Percentiles rank a stretch among this genome's conserved stretches.
These are phyloP conservation scores for Gymnosoma rotundatum DNA, from an alignment of 2,888 invertebrate genomes.

Conservation along the genomic window DNA sequence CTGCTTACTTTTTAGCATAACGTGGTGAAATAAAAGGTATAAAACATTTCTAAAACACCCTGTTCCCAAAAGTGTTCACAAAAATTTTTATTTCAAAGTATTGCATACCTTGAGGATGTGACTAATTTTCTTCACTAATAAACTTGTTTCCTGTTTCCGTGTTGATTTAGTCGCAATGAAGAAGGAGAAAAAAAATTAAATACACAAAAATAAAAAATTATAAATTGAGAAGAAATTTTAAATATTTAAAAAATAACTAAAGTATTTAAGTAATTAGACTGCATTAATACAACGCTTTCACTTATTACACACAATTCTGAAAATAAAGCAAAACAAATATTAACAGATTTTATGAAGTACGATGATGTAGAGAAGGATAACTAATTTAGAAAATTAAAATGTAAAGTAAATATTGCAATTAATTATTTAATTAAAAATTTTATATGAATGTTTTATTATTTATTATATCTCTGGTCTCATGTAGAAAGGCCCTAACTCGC, in stretches of 20 bases:
- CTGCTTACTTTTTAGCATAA: too few relatives aligned
- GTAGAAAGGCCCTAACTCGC: too few relatives aligned
- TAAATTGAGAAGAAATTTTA: background rate
- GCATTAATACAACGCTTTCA: constrained; percentile 60
- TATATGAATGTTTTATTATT: too few relatives aligned
- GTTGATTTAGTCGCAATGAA: constrained; percentile 20
- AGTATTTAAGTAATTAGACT: constrained; percentile 42
- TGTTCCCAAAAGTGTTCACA: constrained; percentile 35
- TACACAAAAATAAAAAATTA: constrained; percentile 14
- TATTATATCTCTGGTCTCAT: too few relatives aligned
- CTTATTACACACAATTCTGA: constrained; percentile 49
- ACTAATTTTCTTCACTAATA: background rate
- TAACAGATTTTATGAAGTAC: background rate
- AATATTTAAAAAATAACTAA: background rate
- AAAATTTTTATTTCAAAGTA: constrained; percentile 7
- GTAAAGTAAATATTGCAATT: too few relatives aligned
- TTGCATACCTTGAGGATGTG: constrained; percentile 61
- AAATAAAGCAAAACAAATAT: background rate
- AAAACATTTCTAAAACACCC: constrained; percentile 8
- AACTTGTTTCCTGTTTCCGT: constrained; percentile 60
- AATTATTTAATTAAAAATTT: too few relatives aligned
- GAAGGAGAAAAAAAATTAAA: constrained; percentile 26
- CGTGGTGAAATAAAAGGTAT: too few relatives aligned
- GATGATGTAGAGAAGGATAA: background rate
- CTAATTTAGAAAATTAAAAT: background rate